phyloP scores from a whole-genome alignment of 2,113 vertebrate species.

The Suncus etruscus region DNA sequence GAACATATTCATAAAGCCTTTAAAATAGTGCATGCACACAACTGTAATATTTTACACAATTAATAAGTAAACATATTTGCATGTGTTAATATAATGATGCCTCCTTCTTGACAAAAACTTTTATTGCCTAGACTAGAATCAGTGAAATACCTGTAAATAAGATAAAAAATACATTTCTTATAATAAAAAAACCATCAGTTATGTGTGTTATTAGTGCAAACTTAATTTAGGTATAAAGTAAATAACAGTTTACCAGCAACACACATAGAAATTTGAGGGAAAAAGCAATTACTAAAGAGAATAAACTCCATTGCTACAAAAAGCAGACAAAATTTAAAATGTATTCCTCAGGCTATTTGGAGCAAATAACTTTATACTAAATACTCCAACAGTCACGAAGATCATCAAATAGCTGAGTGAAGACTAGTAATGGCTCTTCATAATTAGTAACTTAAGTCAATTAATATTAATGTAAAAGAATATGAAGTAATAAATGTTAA shows the following conservation, averaged over 20 bases:
- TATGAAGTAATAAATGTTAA: conserved; percentile 45
- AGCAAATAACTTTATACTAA: neutral
- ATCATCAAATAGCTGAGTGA: neutral
- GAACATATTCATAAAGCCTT: neutral
- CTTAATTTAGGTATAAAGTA: conserved; percentile 34
- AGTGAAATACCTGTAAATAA: conserved; percentile 2
- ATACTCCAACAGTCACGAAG: neutral
- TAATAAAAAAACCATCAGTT: conserved; percentile 29
- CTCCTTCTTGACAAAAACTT: neutral
- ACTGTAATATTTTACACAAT: neutral
- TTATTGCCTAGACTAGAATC: conserved; percentile 6
- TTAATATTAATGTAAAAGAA: conserved; percentile 48
- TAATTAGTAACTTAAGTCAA: conserved; percentile 17
- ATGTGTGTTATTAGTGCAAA: neutral
- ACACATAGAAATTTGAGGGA: neutral
- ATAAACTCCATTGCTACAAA: conserved; percentile 6
- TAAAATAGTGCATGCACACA: neutral
- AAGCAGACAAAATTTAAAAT: conserved; percentile 45
- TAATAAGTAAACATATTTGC: neutral
- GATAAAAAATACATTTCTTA: conserved; percentile 33
- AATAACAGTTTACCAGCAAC: conserved; percentile 32
- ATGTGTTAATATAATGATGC: neutral
- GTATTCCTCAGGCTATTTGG: neutral
- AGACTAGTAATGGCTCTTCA: neutral
- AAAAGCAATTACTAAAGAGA: conserved; percentile 33